phyloP scores from a whole-genome alignment of 1,140 invertebrate species.

The Pseudomyrmex concolor region DNA sequence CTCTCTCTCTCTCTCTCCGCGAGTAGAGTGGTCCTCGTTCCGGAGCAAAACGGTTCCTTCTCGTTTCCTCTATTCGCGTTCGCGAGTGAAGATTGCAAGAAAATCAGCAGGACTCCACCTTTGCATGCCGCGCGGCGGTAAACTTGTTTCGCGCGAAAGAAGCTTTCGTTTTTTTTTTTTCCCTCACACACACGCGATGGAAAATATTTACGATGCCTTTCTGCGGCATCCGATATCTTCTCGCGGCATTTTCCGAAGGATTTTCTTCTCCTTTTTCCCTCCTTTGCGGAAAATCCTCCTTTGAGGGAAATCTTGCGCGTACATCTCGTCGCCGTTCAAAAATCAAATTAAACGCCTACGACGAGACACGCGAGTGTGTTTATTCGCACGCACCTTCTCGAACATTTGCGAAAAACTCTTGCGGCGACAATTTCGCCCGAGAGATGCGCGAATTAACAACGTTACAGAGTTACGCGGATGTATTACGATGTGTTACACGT shows the following conservation, averaged over 20 bases:
- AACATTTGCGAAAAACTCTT: background rate
- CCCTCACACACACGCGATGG: background rate
- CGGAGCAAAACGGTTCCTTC: slow-evolving; percentile 9
- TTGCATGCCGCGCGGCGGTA: background rate
- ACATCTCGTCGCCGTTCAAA: background rate
- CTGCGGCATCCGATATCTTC: background rate
- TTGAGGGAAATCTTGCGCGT: background rate
- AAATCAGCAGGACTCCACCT: slow-evolving; percentile 20
- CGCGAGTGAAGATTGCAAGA: slow-evolving; percentile 1
- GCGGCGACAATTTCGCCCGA: background rate
- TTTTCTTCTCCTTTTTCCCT: background rate
- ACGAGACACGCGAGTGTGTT: too few species aligned
- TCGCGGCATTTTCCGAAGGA: background rate
- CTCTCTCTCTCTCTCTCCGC: background rate
- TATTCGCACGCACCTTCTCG: background rate
- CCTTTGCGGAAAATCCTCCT: background rate
- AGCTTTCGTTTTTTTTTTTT: background rate
- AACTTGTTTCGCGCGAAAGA: slow-evolving; percentile 20
- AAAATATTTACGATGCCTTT: background rate
- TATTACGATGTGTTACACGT: background rate
- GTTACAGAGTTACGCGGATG: background rate
- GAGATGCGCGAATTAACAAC: background rate
- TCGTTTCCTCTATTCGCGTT: background rate
- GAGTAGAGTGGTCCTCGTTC: slow-evolving; percentile 41
- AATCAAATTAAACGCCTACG: background rate